Evolutionary conservation across 2,113 vertebrate species (phyloP).

Genomic region (Lethenteron camtschaticum): DNA sequence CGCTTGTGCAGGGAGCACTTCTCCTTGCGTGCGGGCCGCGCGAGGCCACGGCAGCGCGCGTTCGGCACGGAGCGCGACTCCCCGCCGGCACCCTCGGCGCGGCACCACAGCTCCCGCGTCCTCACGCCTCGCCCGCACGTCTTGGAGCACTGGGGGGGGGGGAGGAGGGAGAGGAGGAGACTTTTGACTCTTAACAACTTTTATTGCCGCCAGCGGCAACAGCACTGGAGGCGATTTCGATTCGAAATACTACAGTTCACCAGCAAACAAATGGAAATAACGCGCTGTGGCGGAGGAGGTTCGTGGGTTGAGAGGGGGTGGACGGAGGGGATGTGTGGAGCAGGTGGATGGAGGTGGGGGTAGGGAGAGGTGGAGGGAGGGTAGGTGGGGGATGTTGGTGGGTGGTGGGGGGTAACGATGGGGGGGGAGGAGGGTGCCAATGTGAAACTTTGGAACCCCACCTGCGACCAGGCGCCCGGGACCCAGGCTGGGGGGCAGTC

Average conservation of each 20-base stretch:
- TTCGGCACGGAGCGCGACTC: neutral
- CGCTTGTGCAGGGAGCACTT: neutral
- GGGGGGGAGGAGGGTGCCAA: neutral
- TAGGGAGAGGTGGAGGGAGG: neutral
- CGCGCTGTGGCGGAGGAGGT: neutral
- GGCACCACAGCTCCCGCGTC: constrained; percentile 53
- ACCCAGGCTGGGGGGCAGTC: constrained; percentile 65
- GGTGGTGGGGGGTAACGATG: neutral
- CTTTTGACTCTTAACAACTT: no score
- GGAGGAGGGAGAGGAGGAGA: constrained; percentile 5
- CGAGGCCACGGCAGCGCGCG: neutral
- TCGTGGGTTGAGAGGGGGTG: neutral
- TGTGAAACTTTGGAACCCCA: constrained; percentile 16
- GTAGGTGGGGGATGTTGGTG: neutral
- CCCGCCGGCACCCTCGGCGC: constrained; percentile 1
- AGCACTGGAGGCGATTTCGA: no score
- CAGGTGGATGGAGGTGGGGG: neutral
- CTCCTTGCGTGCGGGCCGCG: neutral
- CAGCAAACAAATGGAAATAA: neutral
- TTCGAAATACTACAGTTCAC: no score
- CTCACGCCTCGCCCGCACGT: constrained; percentile 64
- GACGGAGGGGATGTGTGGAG: neutral
- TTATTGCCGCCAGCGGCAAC: no score
- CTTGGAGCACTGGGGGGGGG: constrained; percentile 54
- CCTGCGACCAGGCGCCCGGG: constrained; percentile 60